Evolutionary conservation across 2,888 invertebrate genomes (phyloP), one percentile per base, ranked within the genome.

Genomic region (Nebria brevicollis): DNA sequence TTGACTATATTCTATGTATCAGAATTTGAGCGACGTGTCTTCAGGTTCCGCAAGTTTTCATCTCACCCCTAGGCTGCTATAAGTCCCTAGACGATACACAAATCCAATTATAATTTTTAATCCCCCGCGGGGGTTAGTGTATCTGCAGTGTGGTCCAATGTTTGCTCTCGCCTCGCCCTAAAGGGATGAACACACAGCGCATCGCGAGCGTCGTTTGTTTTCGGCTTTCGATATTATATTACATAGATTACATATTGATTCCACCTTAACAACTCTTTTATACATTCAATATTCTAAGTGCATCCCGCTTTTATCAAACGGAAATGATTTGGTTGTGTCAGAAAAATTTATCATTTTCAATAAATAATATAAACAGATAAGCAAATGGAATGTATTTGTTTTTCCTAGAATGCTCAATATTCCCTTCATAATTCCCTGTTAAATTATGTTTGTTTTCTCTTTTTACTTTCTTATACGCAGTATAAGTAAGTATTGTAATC

Each of bases 41-140:
- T 8, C 54, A 54, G 78, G 66, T 78, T 78, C 66, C 68, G 43
- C 72, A 43, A 74, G 74, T 78, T 78, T 73, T 41, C 42, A 64
- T 72, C 43, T 72, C 75, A 75, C 41, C 54, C 54, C 54, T 6
- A 11, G 54, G 54, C 54, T 54, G 54, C 54, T 54, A 54, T 54
- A 54, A 82, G 82, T 83, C 83, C 83, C 83, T 83, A 84, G 83
- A 83, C 84, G 84, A 83, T 83, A 84, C 85, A 84, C 84, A 85
- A 87, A 89, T 89, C 88, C 88, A 89, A 89, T 89, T 89, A 89
- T 88, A 88, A 88, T 88, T 88, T 88, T 88, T 88, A 88, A 88
- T 88, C 88, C 86, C 88, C 86, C 86, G 83, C 84, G 87, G 87
- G 87, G 80, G 80, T 80, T 80, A 80, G 54, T 25, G 70, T 75